Percentiles rank a stretch among this genome's conserved stretches.
phyloP scores from a whole-genome alignment of 2,113 vertebrate genomes.

The Microcebus jonahi region DNA sequence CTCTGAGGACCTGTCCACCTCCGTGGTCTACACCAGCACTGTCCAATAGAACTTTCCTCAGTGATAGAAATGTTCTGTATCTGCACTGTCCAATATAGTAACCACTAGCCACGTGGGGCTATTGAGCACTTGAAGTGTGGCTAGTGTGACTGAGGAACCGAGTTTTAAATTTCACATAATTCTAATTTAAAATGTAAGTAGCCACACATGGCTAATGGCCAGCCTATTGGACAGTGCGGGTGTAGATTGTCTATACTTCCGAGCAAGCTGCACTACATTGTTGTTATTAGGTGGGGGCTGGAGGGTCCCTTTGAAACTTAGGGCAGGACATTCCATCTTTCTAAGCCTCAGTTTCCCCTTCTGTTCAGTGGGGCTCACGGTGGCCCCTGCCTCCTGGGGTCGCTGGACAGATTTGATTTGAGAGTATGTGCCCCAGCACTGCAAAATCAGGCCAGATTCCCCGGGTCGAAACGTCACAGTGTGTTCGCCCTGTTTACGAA shows the following conservation, averaged over 20 bases:
- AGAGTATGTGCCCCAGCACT: not conserved
- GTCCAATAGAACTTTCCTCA: not conserved
- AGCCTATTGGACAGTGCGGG: not conserved
- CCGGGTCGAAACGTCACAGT: not conserved
- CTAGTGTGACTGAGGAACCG: not conserved
- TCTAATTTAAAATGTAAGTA: not conserved
- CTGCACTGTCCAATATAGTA: not conserved
- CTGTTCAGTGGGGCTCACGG: not conserved
- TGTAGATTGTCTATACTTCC: not conserved
- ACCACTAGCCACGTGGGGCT: not conserved
- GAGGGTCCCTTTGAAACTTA: not conserved
- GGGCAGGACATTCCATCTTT: not conserved
- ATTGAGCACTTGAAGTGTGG: not conserved
- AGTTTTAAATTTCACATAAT: not conserved
- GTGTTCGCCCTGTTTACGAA: not conserved
- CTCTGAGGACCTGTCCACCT: not conserved
- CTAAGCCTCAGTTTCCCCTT: not conserved
- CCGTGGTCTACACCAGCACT: not conserved
- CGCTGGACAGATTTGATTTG: not conserved
- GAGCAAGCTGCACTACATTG: not conserved
- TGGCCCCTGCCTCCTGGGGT: not conserved
- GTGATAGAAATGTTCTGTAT: not conserved
- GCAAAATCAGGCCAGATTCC: not conserved
- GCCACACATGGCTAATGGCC: not conserved
- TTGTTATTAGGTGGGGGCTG: not conserved